Evolutionary conservation across 2,888 invertebrate genomes (phyloP).

Genomic region (Sericinus montela): DNA sequence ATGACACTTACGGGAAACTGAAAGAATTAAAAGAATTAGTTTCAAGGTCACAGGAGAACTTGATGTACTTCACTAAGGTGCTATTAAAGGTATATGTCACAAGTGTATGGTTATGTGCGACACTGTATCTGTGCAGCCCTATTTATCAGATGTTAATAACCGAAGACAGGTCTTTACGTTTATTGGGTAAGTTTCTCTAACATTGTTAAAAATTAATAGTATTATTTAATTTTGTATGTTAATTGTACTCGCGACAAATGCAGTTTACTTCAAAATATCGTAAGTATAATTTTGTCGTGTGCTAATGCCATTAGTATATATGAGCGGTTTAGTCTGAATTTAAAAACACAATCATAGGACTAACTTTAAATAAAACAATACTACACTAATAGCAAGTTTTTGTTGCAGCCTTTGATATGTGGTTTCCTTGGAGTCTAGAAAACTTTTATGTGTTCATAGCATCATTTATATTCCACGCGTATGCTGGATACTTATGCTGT

Average conservation of each 20-base stretch:
- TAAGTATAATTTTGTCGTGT: no score
- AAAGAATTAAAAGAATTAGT: slow-evolving; percentile 36
- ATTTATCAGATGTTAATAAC: slow-evolving; percentile 49
- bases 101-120: slow-evolving; percentile 46
- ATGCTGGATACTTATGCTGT: slow-evolving; percentile 57
- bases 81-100: slow-evolving; percentile 48
- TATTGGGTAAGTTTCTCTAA: slow-evolving; percentile 46
- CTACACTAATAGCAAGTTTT: not conserved
- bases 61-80: slow-evolving; percentile 43
- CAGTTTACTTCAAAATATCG: no score
- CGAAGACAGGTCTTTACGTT: slow-evolving; percentile 45
- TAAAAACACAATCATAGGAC: no score
- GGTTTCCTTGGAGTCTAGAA: slow-evolving; percentile 66
- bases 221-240: no score
- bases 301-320: no score
- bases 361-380: no score
- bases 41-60: slow-evolving; percentile 11
- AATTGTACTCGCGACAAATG: no score
- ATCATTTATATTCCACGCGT: slow-evolving; percentile 56
- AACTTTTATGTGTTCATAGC: slow-evolving; percentile 48
- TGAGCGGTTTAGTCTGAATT: no score
- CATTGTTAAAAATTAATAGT: not conserved
- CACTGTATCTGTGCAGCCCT: slow-evolving; percentile 53
- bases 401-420: slow-evolving; percentile 65
- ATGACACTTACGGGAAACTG: slow-evolving; percentile 31